Evolutionary conservation across 2,888 invertebrate species (phyloP).

Genomic region (Xylophagus ater): DNA sequence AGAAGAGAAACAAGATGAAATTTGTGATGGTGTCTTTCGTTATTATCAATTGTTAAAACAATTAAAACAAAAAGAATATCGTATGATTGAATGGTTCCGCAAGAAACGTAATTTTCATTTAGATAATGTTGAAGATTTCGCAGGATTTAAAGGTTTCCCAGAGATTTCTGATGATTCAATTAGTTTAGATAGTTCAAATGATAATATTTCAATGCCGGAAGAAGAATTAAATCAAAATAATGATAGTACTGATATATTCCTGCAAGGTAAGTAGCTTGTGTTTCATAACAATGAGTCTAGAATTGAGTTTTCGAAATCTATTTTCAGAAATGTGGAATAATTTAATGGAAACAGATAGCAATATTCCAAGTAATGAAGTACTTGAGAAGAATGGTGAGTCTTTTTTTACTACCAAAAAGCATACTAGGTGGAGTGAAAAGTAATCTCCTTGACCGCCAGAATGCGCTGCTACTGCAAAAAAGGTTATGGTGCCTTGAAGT

Average conservation of each 20-base stretch:
- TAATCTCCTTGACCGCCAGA: too few species aligned
- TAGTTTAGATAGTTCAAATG: too few species aligned
- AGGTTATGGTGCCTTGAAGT: too few species aligned
- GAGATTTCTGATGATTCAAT: too few species aligned
- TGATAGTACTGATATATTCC: background rate
- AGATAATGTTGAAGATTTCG: background rate
- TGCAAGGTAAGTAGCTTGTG: background rate
- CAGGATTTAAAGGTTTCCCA: constrained; percentile 9
- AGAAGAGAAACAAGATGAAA: constrained; percentile 3
- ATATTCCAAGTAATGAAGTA: too few species aligned
- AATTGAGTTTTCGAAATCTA: background rate
- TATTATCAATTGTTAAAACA: constrained; percentile 9
- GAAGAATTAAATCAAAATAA: background rate
- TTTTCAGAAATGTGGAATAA: too few species aligned
- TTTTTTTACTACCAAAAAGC: too few species aligned
- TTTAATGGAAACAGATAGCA: too few species aligned
- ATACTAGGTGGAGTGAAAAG: too few species aligned
- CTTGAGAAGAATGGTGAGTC: too few species aligned
- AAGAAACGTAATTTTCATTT: constrained; percentile 5
- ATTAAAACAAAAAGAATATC: constrained; percentile 1
- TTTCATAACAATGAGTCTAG: constrained; percentile 6
- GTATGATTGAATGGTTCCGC: constrained; percentile 7
- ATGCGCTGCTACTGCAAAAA: too few species aligned
- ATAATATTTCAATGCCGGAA: background rate
- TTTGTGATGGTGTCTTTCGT: constrained; percentile 7